Conservation (phyloP, 2,888 invertebrate genomes). For the Lasioglossum villosulum region DNA sequence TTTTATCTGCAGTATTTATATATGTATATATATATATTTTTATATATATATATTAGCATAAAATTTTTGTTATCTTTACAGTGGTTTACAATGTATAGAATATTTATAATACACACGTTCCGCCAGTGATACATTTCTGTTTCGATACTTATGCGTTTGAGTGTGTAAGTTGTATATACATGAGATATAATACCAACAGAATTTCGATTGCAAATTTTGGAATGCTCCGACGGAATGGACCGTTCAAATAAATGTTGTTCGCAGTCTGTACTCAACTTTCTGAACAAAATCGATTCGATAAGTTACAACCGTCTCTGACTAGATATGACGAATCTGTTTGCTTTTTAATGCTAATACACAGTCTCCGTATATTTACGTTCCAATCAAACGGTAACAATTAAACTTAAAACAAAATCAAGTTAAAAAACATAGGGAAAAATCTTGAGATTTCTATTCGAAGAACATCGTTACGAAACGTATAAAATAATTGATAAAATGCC, state of each 20-base stretch:
- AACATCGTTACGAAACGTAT: neutral
- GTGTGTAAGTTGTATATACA: constrained; percentile 29
- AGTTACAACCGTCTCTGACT: constrained; percentile 44
- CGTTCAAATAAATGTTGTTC: constrained; percentile 14
- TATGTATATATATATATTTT: constrained; percentile 54
- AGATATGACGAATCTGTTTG: constrained; percentile 53
- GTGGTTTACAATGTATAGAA: constrained; percentile 46
- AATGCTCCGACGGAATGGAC: constrained; percentile 32
- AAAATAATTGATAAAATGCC: neutral
- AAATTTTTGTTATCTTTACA: constrained; percentile 65
- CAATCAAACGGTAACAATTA: neutral
- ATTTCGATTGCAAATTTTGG: constrained; percentile 6
- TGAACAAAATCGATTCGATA: constrained; percentile 1
- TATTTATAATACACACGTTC: constrained; percentile 60
- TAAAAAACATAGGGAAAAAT: constrained; percentile 14
- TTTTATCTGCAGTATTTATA: constrained; percentile 20
- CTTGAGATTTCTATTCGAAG: neutral
- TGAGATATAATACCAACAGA: constrained; percentile 25
- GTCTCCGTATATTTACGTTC: neutral
- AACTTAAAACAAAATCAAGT: neutral
- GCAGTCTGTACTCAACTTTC: neutral
- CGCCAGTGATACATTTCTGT: constrained; percentile 48
- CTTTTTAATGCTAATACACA: constrained; percentile 5
- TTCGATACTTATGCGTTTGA: constrained; percentile 17
- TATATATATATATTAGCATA: constrained; percentile 49